A percentile compares a stretch with the other conserved stretches of the same genome.
phyloP scores from a whole-genome alignment of 2,113 vertebrate species.

The Lepus europaeus region DNA sequence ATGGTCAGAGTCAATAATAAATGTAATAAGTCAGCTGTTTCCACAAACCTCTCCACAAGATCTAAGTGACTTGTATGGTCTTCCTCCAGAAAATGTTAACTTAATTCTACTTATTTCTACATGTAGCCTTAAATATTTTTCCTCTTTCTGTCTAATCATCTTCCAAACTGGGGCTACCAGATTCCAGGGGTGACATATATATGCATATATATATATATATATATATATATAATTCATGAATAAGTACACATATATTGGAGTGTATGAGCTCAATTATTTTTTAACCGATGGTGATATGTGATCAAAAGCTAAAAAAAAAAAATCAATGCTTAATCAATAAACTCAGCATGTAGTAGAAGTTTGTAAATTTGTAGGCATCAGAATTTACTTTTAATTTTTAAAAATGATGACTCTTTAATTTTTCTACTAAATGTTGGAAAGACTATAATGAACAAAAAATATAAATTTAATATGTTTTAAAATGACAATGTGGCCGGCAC shows the following conservation, averaged over 20 bases:
- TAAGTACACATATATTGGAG: neutral
- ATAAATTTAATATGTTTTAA: neutral
- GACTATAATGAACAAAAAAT: neutral
- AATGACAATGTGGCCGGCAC: neutral
- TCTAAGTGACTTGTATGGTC: neutral
- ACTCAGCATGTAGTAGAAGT: neutral
- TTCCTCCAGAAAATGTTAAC: neutral
- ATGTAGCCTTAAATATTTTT: neutral
- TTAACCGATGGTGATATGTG: neutral
- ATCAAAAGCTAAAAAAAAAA: conserved; percentile 23
- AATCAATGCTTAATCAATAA: neutral
- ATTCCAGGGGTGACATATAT: neutral
- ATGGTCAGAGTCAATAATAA: neutral
- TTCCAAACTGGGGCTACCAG: neutral
- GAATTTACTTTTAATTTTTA: neutral
- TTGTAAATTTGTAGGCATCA: neutral
- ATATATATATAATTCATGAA: neutral
- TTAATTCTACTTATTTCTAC: neutral
- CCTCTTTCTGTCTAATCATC: neutral
- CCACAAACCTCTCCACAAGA: neutral
- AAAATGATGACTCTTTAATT: neutral
- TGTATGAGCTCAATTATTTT: neutral
- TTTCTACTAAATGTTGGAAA: conserved; percentile 22
- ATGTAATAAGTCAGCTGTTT: neutral
- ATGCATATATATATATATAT: neutral